Base-by-base conservation (phyloP, 2,113 vertebrate genomes). In the Nothobranchius kuhntae region DNA sequence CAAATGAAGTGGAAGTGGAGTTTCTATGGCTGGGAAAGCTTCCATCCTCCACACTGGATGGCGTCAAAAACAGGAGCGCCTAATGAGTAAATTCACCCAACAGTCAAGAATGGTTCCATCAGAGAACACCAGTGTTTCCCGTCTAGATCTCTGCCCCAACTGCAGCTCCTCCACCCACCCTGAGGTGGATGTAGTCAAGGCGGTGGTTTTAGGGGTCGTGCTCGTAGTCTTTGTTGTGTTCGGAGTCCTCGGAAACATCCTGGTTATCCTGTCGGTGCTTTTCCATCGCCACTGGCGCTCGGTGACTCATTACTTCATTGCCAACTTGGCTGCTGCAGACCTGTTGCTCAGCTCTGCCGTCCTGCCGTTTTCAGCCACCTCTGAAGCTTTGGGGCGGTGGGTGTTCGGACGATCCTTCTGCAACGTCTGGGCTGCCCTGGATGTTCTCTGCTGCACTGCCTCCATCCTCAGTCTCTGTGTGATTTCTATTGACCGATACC, bases 381-480 rank as follows among this genome's bases (percentile, higher is more conserved):
- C 95, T 2, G 98, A 99, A 87, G 93, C 95, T 47, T 85, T 95
- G 15, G 96, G 95, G 24, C 92, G 94, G 73, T 99, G 98, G 98
- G 93, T 92, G 58, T 98, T 99, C 0, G 96, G 98, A 9, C 93
- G 95, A 13, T 82, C 93, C 52, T 95, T 99, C 82, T 99, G 98
- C 90, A 94, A 90, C 9, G 93, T 95, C 62, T 99, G 98, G 98
- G 95, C 96, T 0, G 97, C 96, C 0, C 93, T 99, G 9, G 98
- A 99, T 0, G 97, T 99, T 13, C 93, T 99, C 0, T 99, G 97
- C 86, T 98, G 96, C 92, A 98, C 96, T 0, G 97, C 97, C 6
- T 99, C 98, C 82, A 98, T 99, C 82, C 94, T 99, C 88, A 95
- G 95, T 71, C 93, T 99, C 46, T 98, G 96, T 11, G 93, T 96